Base-by-base conservation (phyloP, 2,797 vertebrate genomes). In the Lagodon rhomboides region DNA sequence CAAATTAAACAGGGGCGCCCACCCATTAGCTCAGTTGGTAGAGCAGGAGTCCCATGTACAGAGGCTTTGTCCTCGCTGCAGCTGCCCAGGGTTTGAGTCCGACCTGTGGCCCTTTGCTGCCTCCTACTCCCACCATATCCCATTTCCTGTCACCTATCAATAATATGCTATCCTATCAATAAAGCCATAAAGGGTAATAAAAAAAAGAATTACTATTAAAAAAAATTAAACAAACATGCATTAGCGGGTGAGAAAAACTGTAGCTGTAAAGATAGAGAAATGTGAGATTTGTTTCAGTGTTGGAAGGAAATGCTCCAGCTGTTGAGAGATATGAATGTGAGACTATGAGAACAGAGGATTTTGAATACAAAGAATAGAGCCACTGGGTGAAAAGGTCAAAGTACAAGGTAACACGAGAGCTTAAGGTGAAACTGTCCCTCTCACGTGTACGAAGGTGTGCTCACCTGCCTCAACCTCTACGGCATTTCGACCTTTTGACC, bases 381-480 rank as follows among this genome's bases (percentile, higher is more conserved):
- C 27, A 65, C 17, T 41, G 34, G 46, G 25, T 63, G 60, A 84
- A 73, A 46, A 78, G 70, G 77, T 85, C 77, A 87, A 55, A 76
- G 67, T 70, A 5, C 43, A 54, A 22, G 11, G 17, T 15, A 62
- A 66, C 43, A 59, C 0, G 16, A 75, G 68, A 23, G 27, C 49
- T 27, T 12, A 18, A 53, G 23, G 74, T 79, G 51, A 73, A 74
- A 27, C 50, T 41, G 34, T 16, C 58, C 15, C 10, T 71, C 22
- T 79, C 69, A 43, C 4, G 7, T 75, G 55, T 46, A n/a, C 1
- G 3, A 63, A 66, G 44, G 67, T 38, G 49, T 50, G 59, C 10
- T 75, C 79, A 80, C 77, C 78, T 90, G 69, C 64, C 38, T 49
- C 2, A 0, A 38, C 59, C 78, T 83, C 20, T 5, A 6, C 20